phyloP scores from a whole-genome alignment of 1,140 invertebrate species.

The Ceratosolen fusciceps region DNA sequence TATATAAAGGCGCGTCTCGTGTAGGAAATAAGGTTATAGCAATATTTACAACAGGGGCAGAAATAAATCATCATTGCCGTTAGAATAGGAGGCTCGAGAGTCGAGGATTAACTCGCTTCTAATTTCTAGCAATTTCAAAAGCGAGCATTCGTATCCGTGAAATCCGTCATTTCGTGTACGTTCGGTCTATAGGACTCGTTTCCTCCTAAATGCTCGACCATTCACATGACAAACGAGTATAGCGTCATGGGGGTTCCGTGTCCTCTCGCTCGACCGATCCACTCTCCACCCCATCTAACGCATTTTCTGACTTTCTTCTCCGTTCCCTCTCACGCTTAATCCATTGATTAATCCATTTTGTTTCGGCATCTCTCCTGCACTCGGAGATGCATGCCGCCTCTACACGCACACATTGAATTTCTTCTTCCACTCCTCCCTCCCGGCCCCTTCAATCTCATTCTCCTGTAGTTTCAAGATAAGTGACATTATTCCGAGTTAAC shows the following conservation, averaged over 20 bases:
- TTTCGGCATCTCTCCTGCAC: slow-evolving; percentile 59
- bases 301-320: slow-evolving; percentile 33
- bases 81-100: neutral
- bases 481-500: slow-evolving; percentile 49
- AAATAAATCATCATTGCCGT: slow-evolving; percentile 2
- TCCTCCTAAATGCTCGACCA: slow-evolving; percentile 66
- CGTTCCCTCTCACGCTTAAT: slow-evolving; percentile 65
- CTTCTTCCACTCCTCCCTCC: slow-evolving; percentile 11
- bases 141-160: slow-evolving; percentile 20
- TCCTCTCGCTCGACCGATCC: neutral
- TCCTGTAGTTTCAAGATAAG: slow-evolving; percentile 59
- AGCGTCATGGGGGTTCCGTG: slow-evolving; percentile 61
- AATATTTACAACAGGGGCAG: neutral
- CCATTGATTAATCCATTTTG: slow-evolving; percentile 72
- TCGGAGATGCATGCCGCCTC: slow-evolving; percentile 45
- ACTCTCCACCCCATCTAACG: slow-evolving; percentile 45
- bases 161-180: slow-evolving; percentile 41
- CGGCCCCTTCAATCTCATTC: slow-evolving; percentile 49
- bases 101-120: neutral
- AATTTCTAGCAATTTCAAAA: slow-evolving; percentile 15
- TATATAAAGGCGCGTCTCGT: too few relatives aligned
- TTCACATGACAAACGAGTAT: slow-evolving; percentile 72
- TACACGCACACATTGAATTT: slow-evolving; percentile 1
- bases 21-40: neutral
- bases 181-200: neutral